Conservation (phyloP, 2,797 vertebrate genomes). For the Tapirus indicus region DNA sequence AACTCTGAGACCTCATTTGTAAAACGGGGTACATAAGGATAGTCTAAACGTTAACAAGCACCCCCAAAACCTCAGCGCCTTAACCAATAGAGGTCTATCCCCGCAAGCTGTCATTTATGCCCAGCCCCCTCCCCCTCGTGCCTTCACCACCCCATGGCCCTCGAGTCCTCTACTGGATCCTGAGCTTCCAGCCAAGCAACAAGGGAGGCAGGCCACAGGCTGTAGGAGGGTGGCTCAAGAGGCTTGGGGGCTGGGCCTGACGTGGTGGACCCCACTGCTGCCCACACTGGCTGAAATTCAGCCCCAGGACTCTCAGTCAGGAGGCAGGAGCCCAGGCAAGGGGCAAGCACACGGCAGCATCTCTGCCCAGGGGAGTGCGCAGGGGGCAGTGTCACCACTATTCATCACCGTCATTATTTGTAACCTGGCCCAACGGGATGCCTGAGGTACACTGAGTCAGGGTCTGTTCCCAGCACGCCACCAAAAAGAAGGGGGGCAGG, state of each 20-base stretch:
- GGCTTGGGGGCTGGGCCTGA: neutral
- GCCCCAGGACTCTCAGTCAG: neutral
- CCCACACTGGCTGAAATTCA: neutral
- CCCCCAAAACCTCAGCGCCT: neutral
- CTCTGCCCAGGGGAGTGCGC: neutral
- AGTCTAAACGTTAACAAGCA: neutral
- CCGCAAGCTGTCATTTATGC: neutral
- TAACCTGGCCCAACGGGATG: neutral
- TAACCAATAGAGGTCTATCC: neutral
- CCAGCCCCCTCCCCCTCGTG: accelerated
- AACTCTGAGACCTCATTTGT: neutral
- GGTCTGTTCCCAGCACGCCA: neutral
- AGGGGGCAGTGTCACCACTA: neutral
- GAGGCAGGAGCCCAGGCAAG: accelerated
- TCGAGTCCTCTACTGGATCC: neutral
- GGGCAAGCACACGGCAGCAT: neutral
- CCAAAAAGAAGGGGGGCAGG: no score
- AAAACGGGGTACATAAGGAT: neutral
- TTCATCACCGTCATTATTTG: no score
- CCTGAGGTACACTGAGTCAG: neutral
- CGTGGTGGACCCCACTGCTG: accelerated
- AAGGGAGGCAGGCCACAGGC: neutral
- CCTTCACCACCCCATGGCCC: neutral
- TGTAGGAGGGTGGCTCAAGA: neutral
- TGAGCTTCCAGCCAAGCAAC: neutral